A percentile compares a stretch with the other conserved stretches of the same genome.
Conservation (phyloP, 2,888 invertebrate species). For the Eurytoma adleriae region DNA sequence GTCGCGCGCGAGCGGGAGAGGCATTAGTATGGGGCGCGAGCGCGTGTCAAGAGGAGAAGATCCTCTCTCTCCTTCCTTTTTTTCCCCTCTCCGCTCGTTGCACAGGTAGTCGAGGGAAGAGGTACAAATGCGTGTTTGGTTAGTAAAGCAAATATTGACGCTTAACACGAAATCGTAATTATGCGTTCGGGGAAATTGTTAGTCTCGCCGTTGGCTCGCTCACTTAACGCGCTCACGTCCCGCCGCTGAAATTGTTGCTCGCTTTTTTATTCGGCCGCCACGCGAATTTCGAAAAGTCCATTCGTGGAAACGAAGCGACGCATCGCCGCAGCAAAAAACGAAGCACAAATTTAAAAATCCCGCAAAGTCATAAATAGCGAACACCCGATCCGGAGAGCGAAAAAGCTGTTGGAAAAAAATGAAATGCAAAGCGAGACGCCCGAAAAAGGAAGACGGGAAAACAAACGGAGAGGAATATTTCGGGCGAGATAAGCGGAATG, state of each 20-base stretch:
- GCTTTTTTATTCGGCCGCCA: neutral
- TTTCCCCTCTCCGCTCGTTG: neutral
- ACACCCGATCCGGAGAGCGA: neutral
- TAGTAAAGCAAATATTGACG: conserved; percentile 51
- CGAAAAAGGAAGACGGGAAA: too few species aligned
- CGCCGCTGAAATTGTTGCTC: neutral
- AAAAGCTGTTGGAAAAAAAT: neutral
- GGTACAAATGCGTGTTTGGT: conserved; percentile 43
- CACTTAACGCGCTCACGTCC: conserved; percentile 24
- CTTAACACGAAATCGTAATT: conserved; percentile 49
- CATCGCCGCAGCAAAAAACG: neutral
- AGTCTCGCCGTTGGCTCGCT: conserved; percentile 26
- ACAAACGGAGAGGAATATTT: neutral
- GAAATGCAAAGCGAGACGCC: neutral
- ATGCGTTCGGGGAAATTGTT: conserved; percentile 39
- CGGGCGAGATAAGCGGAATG: conserved; percentile 41
- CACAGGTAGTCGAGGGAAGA: conserved; percentile 3
- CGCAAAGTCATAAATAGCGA: neutral
- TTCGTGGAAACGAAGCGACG: neutral
- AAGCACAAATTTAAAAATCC: neutral
- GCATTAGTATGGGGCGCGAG: neutral
- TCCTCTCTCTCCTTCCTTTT: neutral
- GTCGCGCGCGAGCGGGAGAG: neutral
- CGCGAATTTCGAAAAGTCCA: neutral
- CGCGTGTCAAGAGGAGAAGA: neutral